phyloP scores from a whole-genome alignment of 2,888 invertebrate genomes.

The Caenorhabditis drosophilae region DNA sequence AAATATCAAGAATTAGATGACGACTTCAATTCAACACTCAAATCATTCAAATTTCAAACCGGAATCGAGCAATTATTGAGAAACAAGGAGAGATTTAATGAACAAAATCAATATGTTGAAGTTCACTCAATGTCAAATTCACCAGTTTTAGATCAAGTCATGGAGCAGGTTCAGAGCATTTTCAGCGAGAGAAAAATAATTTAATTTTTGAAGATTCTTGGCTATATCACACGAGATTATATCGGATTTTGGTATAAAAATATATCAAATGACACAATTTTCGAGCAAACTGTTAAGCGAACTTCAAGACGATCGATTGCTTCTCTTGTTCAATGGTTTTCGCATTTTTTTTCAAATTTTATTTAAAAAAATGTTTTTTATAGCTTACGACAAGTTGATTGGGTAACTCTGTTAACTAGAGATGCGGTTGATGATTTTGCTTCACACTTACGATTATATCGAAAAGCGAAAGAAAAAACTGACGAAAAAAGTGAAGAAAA shows the following conservation, averaged over 20 bases:
- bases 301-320: conserved; percentile 58
- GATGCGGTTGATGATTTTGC: conserved; percentile 88
- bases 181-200: neutral
- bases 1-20: conserved; percentile 21
- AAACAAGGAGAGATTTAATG: conserved; percentile 34
- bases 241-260: conserved; percentile 66
- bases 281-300: conserved; percentile 57
- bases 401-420: conserved; percentile 86
- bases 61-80: conserved; percentile 49
- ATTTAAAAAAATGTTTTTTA: conserved; percentile 1
- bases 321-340: conserved; percentile 57
- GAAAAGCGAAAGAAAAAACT: conserved; percentile 76
- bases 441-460: conserved; percentile 84
- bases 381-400: conserved; percentile 77
- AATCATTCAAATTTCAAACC: conserved; percentile 22
- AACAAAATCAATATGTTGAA: conserved; percentile 32
- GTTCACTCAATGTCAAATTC: conserved; percentile 52
- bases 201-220: conserved; percentile 49
- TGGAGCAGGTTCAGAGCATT: conserved; percentile 57
- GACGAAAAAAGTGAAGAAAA: conserved; percentile 36
- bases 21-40: conserved; percentile 24
- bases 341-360: conserved; percentile 11
- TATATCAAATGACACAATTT: conserved; percentile 56
- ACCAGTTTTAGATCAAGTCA: conserved; percentile 43
- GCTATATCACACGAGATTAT: conserved; percentile 62